Percentiles rank a stretch among this genome's conserved stretches.
Conservation (phyloP, 1,140 invertebrate species). For the Leptinotarsa defecta region DNA sequence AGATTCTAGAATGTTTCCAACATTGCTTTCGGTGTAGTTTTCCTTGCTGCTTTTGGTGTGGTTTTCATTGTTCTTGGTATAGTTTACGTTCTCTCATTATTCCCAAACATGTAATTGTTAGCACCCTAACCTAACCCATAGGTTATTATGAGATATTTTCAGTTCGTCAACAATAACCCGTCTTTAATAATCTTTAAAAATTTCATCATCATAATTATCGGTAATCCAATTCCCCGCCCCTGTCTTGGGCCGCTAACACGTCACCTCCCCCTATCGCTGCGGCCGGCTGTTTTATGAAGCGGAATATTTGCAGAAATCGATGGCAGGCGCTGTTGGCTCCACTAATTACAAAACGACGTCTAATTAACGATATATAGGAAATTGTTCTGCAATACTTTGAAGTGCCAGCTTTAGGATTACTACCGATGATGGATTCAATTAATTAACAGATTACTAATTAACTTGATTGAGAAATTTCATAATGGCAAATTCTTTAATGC, state of each 20-base stretch:
- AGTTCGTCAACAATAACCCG: too few relatives aligned
- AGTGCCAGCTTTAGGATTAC: conserved; percentile 51
- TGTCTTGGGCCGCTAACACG: not conserved
- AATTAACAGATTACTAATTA: conserved; percentile 57
- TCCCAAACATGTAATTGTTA: too few relatives aligned
- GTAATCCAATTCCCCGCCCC: not conserved
- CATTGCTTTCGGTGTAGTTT: too few relatives aligned
- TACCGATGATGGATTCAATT: conserved; percentile 54
- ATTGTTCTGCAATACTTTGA: conserved; percentile 57
- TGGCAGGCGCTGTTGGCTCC: conserved; percentile 42
- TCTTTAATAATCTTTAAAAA: too few relatives aligned
- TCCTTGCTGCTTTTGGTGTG: too few relatives aligned
- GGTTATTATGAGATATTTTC: too few relatives aligned
- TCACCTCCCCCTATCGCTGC: not conserved
- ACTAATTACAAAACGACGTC: conserved; percentile 54
- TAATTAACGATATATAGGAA: conserved; percentile 57
- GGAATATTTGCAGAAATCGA: conserved; percentile 53
- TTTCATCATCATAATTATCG: too few relatives aligned
- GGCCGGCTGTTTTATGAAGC: conserved; percentile 21
- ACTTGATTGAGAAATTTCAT: conserved; percentile 51
- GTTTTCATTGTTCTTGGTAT: too few relatives aligned
- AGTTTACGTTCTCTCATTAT: too few relatives aligned
- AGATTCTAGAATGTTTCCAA: too few relatives aligned
- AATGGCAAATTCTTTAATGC: conserved; percentile 47
- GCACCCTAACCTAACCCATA: too few relatives aligned